Percentiles rank a stretch among this genome's conserved stretches.
These are phyloP conservation scores for Stigmatopora nigra DNA, from an alignment of 2,113 vertebrate genomes.

Conservation along the genomic window DNA sequence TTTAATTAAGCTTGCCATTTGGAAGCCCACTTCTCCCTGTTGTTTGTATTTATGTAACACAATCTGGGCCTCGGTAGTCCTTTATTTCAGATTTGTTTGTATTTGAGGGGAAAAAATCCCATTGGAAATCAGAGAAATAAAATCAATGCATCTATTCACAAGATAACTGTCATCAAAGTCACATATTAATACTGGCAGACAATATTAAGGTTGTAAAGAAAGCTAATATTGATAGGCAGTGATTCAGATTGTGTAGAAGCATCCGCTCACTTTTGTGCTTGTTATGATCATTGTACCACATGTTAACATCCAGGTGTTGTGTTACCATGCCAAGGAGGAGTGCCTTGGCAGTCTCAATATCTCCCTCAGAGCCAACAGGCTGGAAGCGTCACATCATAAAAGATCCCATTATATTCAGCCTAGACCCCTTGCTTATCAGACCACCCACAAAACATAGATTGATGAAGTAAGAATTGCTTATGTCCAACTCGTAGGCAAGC, in stretches of 20 bases:
- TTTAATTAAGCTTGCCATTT: constrained; percentile 36
- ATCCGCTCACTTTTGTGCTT: not conserved
- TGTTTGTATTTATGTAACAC: constrained; percentile 12
- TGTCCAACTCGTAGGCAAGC: constrained; percentile 53
- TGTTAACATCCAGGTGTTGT: constrained; percentile 27
- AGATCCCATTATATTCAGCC: constrained; percentile 55
- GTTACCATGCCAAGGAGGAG: not conserved
- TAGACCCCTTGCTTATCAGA: constrained; percentile 43
- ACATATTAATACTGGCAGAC: not conserved
- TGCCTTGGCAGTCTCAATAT: constrained; percentile 1
- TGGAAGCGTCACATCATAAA: constrained; percentile 38
- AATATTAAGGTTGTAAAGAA: not conserved
- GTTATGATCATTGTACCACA: not conserved
- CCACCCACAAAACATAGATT: constrained; percentile 47
- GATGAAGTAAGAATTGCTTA: constrained; percentile 54
- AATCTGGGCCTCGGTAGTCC: not conserved
- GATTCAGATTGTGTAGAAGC: not conserved
- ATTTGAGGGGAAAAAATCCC: not conserved
- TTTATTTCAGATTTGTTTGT: not conserved
- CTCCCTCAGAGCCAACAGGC: constrained; percentile 30
- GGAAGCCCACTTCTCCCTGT: constrained; percentile 9
- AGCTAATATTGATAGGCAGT: not conserved
- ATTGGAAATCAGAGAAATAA: not conserved
- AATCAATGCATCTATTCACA: not conserved
- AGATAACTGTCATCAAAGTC: not conserved